Percentiles rank a stretch among this genome's conserved stretches.
Conservation (phyloP, 2,888 invertebrate genomes). For the Neria commutata region DNA sequence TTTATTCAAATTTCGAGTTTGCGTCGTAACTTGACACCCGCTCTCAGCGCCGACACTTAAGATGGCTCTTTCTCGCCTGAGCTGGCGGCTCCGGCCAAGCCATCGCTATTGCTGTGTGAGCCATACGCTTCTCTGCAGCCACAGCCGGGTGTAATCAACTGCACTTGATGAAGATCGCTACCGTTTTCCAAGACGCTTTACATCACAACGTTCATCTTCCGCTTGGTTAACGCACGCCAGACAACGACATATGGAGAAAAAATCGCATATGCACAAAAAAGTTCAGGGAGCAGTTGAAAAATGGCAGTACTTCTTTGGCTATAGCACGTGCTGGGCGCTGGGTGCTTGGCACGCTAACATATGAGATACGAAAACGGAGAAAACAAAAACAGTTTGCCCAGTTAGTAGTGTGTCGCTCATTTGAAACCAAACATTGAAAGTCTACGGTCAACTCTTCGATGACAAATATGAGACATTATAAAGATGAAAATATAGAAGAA, state of each 20-base stretch:
- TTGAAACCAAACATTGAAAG: no score
- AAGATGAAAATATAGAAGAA: no score
- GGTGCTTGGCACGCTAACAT: background rate
- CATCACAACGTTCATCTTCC: conserved; percentile 20
- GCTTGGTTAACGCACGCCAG: conserved; percentile 29
- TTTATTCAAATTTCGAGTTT: background rate
- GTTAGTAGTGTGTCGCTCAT: no score
- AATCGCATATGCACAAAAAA: background rate
- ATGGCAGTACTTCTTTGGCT: conserved; percentile 22
- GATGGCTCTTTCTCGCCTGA: no score
- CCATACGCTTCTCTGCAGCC: background rate
- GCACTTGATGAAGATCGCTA: conserved; percentile 17
- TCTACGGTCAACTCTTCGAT: no score
- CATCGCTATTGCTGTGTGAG: no score
- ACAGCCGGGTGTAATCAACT: background rate
- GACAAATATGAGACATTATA: no score
- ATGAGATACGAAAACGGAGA: no score
- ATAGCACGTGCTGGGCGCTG: conserved; percentile 27
- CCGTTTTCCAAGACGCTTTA: conserved; percentile 12
- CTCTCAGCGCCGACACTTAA: background rate
- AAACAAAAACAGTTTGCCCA: no score
- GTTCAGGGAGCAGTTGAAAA: conserved; percentile 13
- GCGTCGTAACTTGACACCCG: background rate
- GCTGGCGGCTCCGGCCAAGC: no score
- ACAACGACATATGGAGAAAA: conserved; percentile 29